Evolutionary conservation across 2,113 vertebrate species (phyloP).

Genomic region (human): GRCh38 chr17:79431001-79431500

Average conservation of each 20-base stretch:
- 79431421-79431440: too few relatives aligned
- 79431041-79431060: neutral
- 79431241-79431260: rapidly evolving
- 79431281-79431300: neutral
- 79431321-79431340: too few relatives aligned
- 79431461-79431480: too few relatives aligned
- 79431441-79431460: too few relatives aligned
- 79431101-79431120: neutral
- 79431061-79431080: neutral
- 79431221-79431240: rapidly evolving
- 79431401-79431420: too few relatives aligned
- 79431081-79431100: neutral
- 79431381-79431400: too few relatives aligned
- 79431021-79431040: neutral
- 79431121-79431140: neutral
- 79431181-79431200: rapidly evolving
- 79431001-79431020: rapidly evolving
- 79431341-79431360: too few relatives aligned
- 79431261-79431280: rapidly evolving
- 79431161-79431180: rapidly evolving
- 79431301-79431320: neutral
- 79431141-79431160: neutral
- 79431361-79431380: too few relatives aligned
- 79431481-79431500: too few relatives aligned
- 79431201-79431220: rapidly evolving